Conservation (phyloP, 2,888 invertebrate genomes). For the Notodonta ziczac region DNA sequence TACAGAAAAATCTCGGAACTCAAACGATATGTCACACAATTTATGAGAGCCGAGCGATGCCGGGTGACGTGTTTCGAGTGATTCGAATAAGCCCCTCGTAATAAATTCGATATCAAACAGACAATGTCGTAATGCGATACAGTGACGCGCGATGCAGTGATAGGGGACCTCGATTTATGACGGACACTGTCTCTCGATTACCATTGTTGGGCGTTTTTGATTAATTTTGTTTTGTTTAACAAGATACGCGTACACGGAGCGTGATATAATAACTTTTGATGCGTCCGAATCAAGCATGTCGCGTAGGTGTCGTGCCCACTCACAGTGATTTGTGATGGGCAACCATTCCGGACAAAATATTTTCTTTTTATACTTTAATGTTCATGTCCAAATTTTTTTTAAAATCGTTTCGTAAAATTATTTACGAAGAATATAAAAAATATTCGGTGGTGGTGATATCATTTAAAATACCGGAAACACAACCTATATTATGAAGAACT, state of each 20-base stretch:
- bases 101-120: constrained; percentile 78
- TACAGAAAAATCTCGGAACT: constrained; percentile 69
- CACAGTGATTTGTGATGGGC: constrained; percentile 33
- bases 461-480: constrained; percentile 33
- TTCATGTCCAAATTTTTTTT: constrained; percentile 24
- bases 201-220: constrained; percentile 52
- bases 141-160: constrained; percentile 69
- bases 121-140: constrained; percentile 79
- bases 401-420: constrained; percentile 19
- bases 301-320: constrained; percentile 38
- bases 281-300: constrained; percentile 19
- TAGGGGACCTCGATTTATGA: constrained; percentile 70
- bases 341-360: constrained; percentile 17
- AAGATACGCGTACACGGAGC: constrained; percentile 34
- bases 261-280: constrained; percentile 33
- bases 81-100: constrained; percentile 67
- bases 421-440: constrained; percentile 20
- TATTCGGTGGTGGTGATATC: constrained; percentile 25
- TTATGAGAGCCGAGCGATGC: constrained; percentile 70
- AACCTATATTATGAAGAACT: constrained; percentile 13
- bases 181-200: constrained; percentile 51
- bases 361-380: constrained; percentile 21
- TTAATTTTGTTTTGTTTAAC: constrained; percentile 56
- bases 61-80: constrained; percentile 71
- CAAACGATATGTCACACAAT: constrained; percentile 77